Evolutionary conservation across 2,113 vertebrate species (phyloP).

Genomic region (Sialia sialis): DNA sequence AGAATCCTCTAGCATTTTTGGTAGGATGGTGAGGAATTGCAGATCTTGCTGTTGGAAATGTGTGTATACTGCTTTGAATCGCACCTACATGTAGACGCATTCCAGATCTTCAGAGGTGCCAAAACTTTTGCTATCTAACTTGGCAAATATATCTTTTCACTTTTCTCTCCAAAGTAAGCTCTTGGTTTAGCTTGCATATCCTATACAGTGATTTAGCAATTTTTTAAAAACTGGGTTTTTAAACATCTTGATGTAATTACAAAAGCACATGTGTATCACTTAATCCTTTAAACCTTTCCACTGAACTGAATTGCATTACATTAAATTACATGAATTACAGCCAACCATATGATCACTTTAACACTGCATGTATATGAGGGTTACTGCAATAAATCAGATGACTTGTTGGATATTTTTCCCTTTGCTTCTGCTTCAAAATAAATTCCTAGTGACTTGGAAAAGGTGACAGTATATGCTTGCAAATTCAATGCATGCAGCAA

Average conservation of each 20-base stretch:
- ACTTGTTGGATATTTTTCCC: neutral
- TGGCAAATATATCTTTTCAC: neutral
- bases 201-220: conserved; percentile 31
- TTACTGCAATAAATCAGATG: conserved; percentile 11
- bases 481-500: neutral
- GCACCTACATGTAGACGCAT: conserved; percentile 43
- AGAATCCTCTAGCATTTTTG: conserved; percentile 11
- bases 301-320: conserved; percentile 28
- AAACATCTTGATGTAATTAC: conserved; percentile 54
- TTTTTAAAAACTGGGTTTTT: neutral
- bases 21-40: conserved; percentile 53
- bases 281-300: conserved; percentile 37
- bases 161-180: conserved; percentile 28
- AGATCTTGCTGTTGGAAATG: conserved; percentile 50
- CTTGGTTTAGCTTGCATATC: conserved; percentile 31
- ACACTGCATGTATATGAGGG: neutral
- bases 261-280: conserved; percentile 19
- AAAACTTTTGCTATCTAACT: conserved; percentile 6
- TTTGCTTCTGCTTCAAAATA: conserved; percentile 13
- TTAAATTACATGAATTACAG: neutral
- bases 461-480: neutral
- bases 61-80: conserved; percentile 52
- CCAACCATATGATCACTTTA: conserved; percentile 2
- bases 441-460: neutral
- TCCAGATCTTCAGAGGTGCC: conserved; percentile 43